Evolutionary conservation across 2,797 vertebrate species (phyloP).

Genomic region (Cyprinella venusta): DNA sequence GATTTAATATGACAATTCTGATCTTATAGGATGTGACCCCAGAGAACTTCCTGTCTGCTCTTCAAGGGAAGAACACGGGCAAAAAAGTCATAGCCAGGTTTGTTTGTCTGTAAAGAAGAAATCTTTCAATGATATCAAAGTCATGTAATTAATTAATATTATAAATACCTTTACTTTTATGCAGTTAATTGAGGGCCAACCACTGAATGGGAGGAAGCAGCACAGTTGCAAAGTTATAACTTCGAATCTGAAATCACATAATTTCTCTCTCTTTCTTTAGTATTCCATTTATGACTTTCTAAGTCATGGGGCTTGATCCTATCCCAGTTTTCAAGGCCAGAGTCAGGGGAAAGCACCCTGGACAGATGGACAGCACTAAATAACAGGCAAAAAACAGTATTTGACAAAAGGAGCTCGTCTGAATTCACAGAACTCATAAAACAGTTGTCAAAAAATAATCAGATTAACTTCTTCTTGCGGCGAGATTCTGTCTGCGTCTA

Average conservation of each 20-base stretch:
- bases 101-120: neutral
- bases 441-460: too few relatives aligned
- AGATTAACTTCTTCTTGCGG: too few relatives aligned
- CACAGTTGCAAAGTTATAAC: neutral
- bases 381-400: too few relatives aligned
- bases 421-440: too few relatives aligned
- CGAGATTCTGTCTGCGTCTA: rapidly evolving
- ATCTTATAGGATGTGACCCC: neutral
- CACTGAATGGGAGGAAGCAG: neutral
- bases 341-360: neutral
- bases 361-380: neutral
- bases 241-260: neutral
- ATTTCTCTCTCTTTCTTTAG: too few relatives aligned
- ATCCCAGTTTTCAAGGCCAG: too few relatives aligned
- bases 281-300: too few relatives aligned
- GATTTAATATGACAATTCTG: neutral
- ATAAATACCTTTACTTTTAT: neutral
- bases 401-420: too few relatives aligned
- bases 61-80: rapidly evolving
- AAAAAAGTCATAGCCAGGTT: slow-evolving; percentile 6
- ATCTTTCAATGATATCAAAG: neutral
- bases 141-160: neutral
- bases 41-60: neutral
- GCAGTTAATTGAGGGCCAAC: neutral
- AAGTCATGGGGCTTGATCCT: too few relatives aligned